Conservation (phyloP, 2,113 vertebrate genomes). For the Uropsilus gracilis region DNA sequence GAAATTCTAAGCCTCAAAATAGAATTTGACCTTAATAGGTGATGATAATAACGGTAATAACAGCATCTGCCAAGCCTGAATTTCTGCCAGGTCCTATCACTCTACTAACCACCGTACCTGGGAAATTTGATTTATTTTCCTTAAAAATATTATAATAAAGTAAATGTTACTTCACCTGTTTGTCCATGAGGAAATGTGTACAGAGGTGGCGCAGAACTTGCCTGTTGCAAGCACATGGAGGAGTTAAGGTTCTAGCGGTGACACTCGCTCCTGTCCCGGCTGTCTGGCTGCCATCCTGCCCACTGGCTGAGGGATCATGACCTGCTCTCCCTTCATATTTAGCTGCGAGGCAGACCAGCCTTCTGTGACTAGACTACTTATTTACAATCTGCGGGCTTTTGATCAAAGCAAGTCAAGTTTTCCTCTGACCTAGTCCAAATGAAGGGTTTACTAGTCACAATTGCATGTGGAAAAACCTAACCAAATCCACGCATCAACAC, state of each 20-base stretch:
- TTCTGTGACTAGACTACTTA: neutral
- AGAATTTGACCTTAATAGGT: neutral
- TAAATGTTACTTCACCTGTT: neutral
- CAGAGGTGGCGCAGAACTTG: neutral
- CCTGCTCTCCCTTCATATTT: neutral
- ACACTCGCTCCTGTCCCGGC: fast-evolving
- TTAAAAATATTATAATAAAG: neutral
- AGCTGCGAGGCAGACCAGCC: neutral
- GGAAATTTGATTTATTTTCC: neutral
- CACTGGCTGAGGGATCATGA: neutral
- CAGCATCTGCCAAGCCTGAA: neutral
- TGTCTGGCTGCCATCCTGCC: too few relatives aligned
- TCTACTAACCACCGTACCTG: neutral
- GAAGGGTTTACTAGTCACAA: neutral
- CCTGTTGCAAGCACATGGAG: neutral
- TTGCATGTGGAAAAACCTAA: neutral
- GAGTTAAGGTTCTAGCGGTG: neutral
- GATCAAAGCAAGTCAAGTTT: neutral
- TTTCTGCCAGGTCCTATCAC: neutral
- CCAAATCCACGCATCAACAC: neutral
- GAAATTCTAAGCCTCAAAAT: neutral
- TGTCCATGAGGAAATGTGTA: neutral
- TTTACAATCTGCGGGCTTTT: neutral
- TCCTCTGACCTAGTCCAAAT: slow-evolving; percentile 12
- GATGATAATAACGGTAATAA: neutral